phyloP scores from a whole-genome alignment of 2,113 vertebrate species.

The Beaufortia kweichowensis region DNA sequence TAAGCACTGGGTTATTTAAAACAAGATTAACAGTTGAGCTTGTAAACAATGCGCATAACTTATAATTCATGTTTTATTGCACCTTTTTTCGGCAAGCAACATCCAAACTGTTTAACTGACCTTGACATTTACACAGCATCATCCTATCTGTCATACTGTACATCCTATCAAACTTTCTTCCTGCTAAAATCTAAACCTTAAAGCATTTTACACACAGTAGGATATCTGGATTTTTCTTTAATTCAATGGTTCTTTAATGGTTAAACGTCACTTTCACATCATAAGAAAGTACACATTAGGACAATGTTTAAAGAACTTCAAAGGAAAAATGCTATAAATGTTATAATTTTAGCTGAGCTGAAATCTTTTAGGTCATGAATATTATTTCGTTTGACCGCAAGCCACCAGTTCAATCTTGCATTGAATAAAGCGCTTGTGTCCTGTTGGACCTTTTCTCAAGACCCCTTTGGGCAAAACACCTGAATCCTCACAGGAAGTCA shows the following conservation, averaged over 20 bases:
- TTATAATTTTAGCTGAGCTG: background rate
- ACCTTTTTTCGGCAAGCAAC: background rate
- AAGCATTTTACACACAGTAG: too few relatives aligned
- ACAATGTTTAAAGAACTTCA: background rate
- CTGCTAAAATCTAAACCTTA: too few relatives aligned
- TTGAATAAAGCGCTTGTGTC: background rate
- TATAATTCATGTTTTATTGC: conserved; percentile 9
- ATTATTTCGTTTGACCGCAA: background rate
- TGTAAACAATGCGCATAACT: background rate
- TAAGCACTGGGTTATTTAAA: conserved; percentile 12
- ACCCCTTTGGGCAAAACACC: conserved; percentile 13
- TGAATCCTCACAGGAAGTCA: background rate
- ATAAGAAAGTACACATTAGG: too few relatives aligned
- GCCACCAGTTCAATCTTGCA: background rate
- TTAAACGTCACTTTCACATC: too few relatives aligned
- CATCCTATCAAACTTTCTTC: too few relatives aligned
- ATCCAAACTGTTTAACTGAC: background rate
- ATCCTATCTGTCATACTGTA: too few relatives aligned
- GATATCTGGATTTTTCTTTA: too few relatives aligned
- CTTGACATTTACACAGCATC: background rate
- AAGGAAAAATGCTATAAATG: background rate
- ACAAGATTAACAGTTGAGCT: conserved; percentile 3
- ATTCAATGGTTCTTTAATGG: too few relatives aligned
- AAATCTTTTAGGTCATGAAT: background rate
- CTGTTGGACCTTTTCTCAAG: background rate